These are phyloP conservation scores for Sapajus apella DNA, from an alignment of 2,113 vertebrate species.

Conservation along the genomic window DNA sequence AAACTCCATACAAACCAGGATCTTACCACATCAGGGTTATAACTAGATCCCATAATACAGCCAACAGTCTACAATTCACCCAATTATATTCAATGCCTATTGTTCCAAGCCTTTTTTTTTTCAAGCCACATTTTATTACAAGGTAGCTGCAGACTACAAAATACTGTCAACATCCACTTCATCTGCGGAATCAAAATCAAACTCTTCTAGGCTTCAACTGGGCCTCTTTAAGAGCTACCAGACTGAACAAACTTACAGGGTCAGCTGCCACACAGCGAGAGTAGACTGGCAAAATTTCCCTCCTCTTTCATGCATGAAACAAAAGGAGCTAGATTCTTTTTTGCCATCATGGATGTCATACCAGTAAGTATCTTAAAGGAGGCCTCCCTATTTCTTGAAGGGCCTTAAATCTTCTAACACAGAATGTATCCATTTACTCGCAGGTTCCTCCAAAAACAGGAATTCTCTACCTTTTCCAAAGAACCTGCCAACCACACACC, in stretches of 20 bases:
- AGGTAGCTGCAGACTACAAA: conserved; percentile 54
- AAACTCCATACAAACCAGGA: conserved; percentile 19
- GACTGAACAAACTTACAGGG: conserved; percentile 6
- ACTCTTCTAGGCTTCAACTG: conserved; percentile 36
- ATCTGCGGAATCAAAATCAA: conserved; percentile 56
- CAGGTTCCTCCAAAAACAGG: neutral
- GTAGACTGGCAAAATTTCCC: neutral
- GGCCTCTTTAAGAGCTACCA: neutral
- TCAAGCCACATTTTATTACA: conserved; percentile 42
- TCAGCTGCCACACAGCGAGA: neutral
- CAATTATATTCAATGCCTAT: conserved; percentile 28
- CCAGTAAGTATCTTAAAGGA: neutral
- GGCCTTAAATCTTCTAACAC: neutral
- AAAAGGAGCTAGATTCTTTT: conserved; percentile 37
- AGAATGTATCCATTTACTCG: conserved; percentile 24
- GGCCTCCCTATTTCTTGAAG: neutral
- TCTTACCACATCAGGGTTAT: neutral
- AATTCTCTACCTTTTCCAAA: conserved; percentile 6
- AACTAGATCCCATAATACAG: conserved; percentile 11
- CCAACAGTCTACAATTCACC: conserved; percentile 20
- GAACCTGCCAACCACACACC: neutral
- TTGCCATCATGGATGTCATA: neutral
- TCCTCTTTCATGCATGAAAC: conserved; percentile 42
- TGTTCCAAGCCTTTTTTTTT: conserved; percentile 42
- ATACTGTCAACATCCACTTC: neutral